These are phyloP conservation scores for Itoplectis maculator DNA, from an alignment of 2,888 invertebrate species.

Conservation along the genomic window DNA sequence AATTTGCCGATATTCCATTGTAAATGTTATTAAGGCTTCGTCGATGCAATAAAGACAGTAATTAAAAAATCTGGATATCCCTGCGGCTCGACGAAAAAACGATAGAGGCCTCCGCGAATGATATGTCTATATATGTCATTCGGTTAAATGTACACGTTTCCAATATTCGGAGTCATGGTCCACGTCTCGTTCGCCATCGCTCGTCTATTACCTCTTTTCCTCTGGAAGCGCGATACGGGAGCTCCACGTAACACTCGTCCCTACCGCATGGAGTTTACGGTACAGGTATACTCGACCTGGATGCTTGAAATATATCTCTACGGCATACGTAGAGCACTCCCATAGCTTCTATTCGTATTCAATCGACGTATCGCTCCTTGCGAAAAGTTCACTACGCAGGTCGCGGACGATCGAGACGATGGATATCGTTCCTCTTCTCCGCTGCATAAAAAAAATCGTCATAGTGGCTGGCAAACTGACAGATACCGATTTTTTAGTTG, in stretches of 20 bases:
- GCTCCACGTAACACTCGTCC: constrained; percentile 20
- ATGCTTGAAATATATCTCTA: not conserved
- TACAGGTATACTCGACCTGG: not conserved
- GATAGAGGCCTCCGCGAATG: not conserved
- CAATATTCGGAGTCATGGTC: constrained; percentile 44
- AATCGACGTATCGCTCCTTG: constrained; percentile 2
- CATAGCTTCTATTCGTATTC: not conserved
- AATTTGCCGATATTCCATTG: not conserved
- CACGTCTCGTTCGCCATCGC: constrained; percentile 30
- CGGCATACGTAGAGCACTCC: not conserved
- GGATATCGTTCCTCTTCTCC: not conserved
- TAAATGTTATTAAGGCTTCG: not conserved
- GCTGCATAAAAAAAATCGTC: not conserved
- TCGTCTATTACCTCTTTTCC: constrained; percentile 10
- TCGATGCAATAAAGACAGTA: not conserved
- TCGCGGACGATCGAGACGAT: not conserved
- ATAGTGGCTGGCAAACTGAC: not conserved
- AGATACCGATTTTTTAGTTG: not conserved
- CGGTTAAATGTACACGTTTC: constrained; percentile 44
- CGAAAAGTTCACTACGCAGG: not conserved
- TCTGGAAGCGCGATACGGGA: constrained; percentile 17
- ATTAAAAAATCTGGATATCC: not conserved
- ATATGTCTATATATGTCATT: constrained; percentile 26
- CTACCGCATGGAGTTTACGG: not conserved
- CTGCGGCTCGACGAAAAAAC: constrained; percentile 5